Evolutionary conservation across 1,140 invertebrate genomes (phyloP).

Genomic region (Leptopilina clavipes): DNA sequence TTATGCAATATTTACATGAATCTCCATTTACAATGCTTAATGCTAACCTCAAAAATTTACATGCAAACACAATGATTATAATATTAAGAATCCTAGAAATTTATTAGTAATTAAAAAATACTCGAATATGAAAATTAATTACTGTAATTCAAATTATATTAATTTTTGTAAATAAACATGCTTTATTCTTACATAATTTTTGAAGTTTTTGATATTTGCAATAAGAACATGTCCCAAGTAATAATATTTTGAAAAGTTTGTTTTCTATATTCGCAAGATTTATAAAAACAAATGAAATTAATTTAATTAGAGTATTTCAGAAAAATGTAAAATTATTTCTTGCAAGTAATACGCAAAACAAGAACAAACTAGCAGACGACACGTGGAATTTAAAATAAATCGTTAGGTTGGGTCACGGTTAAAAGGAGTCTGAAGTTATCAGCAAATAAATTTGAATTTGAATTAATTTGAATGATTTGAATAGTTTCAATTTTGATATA

Average conservation of each 20-base stretch:
- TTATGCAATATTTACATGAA: too few species aligned
- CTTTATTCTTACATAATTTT: background rate
- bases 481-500: too few species aligned
- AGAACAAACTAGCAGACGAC: slow-evolving; percentile 4
- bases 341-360: background rate
- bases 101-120: too few species aligned
- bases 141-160: slow-evolving; percentile 10
- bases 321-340: background rate
- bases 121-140: background rate
- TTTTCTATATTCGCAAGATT: background rate
- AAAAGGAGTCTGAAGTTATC: background rate
- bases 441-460: background rate
- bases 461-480: too few species aligned
- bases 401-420: background rate
- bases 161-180: background rate
- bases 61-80: too few species aligned
- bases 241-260: background rate
- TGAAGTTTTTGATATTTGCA: background rate
- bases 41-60: too few species aligned
- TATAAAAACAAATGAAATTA: background rate
- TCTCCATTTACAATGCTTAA: too few species aligned
- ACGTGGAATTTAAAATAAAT: background rate
- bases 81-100: too few species aligned
- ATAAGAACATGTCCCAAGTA: background rate
- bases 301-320: background rate